Percentiles rank a stretch among this genome's conserved stretches.
phyloP scores from a whole-genome alignment of 2,797 vertebrate species.

The Natrix natrix region DNA sequence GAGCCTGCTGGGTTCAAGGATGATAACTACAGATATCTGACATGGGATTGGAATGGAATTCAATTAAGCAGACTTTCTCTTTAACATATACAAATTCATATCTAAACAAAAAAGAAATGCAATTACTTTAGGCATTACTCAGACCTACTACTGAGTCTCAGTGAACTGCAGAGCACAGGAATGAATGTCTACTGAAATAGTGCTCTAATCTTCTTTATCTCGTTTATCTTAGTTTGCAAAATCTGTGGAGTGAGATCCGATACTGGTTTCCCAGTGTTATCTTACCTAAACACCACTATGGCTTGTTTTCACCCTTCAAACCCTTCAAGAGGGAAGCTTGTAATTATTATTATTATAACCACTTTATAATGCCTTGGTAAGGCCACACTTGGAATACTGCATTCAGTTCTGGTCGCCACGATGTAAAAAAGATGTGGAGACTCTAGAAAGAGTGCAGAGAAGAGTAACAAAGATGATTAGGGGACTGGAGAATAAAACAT shows the following conservation, averaged over 20 bases:
- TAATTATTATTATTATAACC: too few relatives aligned
- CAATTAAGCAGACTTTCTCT: not conserved
- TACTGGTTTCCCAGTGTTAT: not conserved
- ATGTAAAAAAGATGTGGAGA: too few relatives aligned
- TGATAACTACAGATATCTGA: not conserved
- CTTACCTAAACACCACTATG: not conserved
- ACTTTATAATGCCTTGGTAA: too few relatives aligned
- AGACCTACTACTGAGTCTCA: not conserved
- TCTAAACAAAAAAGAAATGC: not conserved
- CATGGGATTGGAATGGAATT: not conserved
- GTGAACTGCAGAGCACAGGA: not conserved
- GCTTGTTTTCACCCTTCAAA: not conserved
- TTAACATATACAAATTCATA: not conserved
- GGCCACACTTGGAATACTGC: too few relatives aligned
- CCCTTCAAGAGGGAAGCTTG: not conserved
- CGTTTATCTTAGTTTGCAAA: not conserved
- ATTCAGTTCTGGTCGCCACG: too few relatives aligned
- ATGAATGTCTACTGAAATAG: not conserved
- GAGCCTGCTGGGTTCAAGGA: not conserved
- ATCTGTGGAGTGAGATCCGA: not conserved
- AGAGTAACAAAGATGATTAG: too few relatives aligned
- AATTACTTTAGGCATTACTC: not conserved
- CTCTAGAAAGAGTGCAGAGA: too few relatives aligned
- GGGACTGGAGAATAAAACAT: too few relatives aligned
- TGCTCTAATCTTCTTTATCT: not conserved